Conservation (phyloP, 2,888 invertebrate genomes). For the Lycophotia porphyrea region DNA sequence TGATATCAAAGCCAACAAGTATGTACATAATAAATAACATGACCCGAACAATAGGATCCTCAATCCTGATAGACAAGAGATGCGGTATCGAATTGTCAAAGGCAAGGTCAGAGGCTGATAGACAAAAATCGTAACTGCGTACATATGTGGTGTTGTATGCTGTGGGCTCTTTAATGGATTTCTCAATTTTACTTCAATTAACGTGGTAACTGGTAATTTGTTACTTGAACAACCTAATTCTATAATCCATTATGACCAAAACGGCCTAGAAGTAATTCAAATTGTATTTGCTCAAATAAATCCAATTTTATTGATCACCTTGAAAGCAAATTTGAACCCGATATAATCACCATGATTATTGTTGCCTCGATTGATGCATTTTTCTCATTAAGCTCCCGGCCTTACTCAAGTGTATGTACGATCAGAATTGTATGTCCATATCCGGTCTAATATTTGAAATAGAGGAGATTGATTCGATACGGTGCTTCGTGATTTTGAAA, state of each 20-base stretch:
- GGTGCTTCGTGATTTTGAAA: slow-evolving; percentile 52
- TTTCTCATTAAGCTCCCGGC: slow-evolving; percentile 73
- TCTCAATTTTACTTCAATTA: background rate
- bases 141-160: background rate
- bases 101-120: slow-evolving; percentile 70
- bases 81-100: slow-evolving; percentile 77
- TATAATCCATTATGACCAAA: slow-evolving; percentile 13
- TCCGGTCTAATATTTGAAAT: slow-evolving; percentile 60
- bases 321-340: slow-evolving; percentile 64
- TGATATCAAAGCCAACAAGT: slow-evolving; percentile 64
- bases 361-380: slow-evolving; percentile 67
- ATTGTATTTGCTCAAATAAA: slow-evolving; percentile 51
- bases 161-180: background rate
- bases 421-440: slow-evolving; percentile 59
- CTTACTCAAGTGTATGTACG: slow-evolving; percentile 69
- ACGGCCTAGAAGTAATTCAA: slow-evolving; percentile 32
- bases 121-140: slow-evolving; percentile 28
- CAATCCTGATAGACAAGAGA: slow-evolving; percentile 79
- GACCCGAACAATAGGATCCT: slow-evolving; percentile 76
- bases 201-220: background rate
- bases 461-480: slow-evolving; percentile 67
- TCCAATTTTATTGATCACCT: slow-evolving; percentile 61
- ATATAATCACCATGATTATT: slow-evolving; percentile 69
- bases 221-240: background rate
- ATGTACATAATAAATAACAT: slow-evolving; percentile 64